These are phyloP conservation scores for Torymus tubicola DNA, from an alignment of 2,888 invertebrate genomes.

Conservation along the genomic window DNA sequence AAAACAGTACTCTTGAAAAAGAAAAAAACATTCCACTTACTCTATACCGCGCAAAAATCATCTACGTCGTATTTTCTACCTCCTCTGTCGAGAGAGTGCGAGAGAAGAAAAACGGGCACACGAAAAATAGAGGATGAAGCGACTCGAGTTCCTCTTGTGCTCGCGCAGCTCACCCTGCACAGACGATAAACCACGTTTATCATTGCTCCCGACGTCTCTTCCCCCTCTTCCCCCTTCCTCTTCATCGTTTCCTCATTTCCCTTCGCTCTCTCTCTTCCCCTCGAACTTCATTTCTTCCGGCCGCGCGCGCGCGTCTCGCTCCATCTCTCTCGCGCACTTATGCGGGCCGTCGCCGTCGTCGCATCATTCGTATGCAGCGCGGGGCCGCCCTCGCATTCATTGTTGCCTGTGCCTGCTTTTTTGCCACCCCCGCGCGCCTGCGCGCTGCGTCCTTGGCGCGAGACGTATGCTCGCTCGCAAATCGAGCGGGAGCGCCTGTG, in stretches of 20 bases:
- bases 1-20: no score
- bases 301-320: neutral
- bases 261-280: conserved; percentile 18
- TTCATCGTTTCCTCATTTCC: conserved; percentile 5
- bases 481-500: no score
- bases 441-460: no score
- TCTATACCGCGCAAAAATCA: no score
- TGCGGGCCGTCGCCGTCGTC: neutral
- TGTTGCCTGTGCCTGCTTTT: neutral
- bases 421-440: neutral
- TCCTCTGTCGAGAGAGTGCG: no score
- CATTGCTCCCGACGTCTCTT: conserved; percentile 42
- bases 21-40: no score
- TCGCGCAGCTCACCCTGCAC: neutral
- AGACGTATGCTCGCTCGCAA: no score
- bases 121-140: no score
- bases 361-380: conserved; percentile 19
- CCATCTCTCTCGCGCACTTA: neutral
- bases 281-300: neutral
- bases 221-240: conserved; percentile 12
- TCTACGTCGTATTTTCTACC: no score
- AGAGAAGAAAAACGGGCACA: no score
- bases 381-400: conserved; percentile 24
- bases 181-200: conserved; percentile 20
- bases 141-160: no score